Conservation (phyloP, 2,113 vertebrate species). For the Arothron firmamentum region DNA sequence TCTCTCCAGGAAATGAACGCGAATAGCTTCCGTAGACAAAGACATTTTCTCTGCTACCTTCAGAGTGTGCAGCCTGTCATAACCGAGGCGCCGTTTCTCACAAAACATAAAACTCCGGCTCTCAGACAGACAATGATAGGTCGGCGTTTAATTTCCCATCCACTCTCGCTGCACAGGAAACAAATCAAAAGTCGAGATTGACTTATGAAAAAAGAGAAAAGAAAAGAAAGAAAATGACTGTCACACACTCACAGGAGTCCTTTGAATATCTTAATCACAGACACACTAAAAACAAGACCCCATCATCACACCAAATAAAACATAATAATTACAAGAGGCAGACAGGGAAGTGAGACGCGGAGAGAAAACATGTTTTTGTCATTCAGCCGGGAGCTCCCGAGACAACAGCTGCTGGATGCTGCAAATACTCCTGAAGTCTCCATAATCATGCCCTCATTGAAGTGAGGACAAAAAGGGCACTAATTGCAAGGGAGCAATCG, state of each 20-base stretch:
- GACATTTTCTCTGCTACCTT: not conserved
- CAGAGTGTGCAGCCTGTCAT: not conserved
- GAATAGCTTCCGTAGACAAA: not conserved
- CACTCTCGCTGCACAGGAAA: conserved; percentile 58
- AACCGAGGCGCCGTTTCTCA: conserved; percentile 14
- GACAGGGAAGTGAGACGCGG: conserved; percentile 88
- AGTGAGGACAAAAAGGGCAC: conserved; percentile 99
- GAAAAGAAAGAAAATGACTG: conserved; percentile 65
- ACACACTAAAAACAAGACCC: conserved; percentile 96
- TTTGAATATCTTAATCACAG: conserved; percentile 99
- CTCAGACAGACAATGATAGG: conserved; percentile 57
- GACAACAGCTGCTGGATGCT: conserved; percentile 99
- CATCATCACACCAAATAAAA: conserved; percentile 81
- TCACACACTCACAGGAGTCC: conserved; percentile 87
- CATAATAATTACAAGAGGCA: conserved; percentile 81
- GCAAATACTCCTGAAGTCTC: conserved; percentile 99
- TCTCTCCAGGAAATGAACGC: not conserved
- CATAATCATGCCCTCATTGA: conserved; percentile 99
- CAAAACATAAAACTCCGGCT: conserved; percentile 38
- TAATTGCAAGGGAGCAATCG: conserved; percentile 99
- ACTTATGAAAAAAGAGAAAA: conserved; percentile 38
- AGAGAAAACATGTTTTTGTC: conserved; percentile 99
- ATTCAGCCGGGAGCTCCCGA: conserved; percentile 97
- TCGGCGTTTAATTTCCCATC: conserved; percentile 63
- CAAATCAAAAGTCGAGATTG: conserved; percentile 72